Percentiles rank a stretch among this genome's conserved stretches.
These are phyloP conservation scores for Chaetoderma sp. DNA, from an alignment of 2,888 invertebrate genomes.

Conservation along the genomic window DNA sequence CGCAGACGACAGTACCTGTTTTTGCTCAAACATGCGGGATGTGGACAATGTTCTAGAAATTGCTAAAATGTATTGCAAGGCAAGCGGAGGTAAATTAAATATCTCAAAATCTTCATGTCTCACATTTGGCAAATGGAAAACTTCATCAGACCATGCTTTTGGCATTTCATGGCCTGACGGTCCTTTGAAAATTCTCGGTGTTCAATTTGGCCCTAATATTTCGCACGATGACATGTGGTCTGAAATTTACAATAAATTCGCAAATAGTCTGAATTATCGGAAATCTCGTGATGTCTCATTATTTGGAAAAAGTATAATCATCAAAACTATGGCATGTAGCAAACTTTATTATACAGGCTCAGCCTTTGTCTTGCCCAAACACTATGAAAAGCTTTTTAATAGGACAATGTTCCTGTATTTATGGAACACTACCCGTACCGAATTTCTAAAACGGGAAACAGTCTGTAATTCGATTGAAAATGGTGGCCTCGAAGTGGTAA, in stretches of 20 bases:
- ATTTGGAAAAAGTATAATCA: not conserved
- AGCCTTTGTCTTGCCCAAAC: not conserved
- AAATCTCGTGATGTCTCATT: not conserved
- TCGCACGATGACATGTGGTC: not conserved
- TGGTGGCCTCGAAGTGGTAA: not conserved
- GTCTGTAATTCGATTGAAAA: not conserved
- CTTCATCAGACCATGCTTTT: slow-evolving; percentile 1
- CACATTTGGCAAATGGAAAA: not conserved
- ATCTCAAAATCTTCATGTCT: not conserved
- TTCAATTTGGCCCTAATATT: not conserved
- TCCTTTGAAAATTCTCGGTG: not conserved
- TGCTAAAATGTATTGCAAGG: not conserved
- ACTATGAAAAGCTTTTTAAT: not conserved
- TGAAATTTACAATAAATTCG: not conserved
- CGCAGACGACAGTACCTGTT: slow-evolving; percentile 13
- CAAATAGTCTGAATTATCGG: not conserved
- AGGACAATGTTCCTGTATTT: not conserved
- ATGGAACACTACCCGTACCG: not conserved
- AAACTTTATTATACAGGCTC: not conserved
- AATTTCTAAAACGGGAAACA: not conserved
- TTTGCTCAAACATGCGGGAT: not conserved
- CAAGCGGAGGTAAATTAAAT: not conserved
- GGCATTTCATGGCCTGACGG: slow-evolving; percentile 3
- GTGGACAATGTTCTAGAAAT: not conserved
- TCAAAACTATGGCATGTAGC: not conserved